A percentile compares a stretch with the other conserved stretches of the same genome.
phyloP scores from a whole-genome alignment of 1,140 invertebrate genomes.

The Orussus abietinus region DNA sequence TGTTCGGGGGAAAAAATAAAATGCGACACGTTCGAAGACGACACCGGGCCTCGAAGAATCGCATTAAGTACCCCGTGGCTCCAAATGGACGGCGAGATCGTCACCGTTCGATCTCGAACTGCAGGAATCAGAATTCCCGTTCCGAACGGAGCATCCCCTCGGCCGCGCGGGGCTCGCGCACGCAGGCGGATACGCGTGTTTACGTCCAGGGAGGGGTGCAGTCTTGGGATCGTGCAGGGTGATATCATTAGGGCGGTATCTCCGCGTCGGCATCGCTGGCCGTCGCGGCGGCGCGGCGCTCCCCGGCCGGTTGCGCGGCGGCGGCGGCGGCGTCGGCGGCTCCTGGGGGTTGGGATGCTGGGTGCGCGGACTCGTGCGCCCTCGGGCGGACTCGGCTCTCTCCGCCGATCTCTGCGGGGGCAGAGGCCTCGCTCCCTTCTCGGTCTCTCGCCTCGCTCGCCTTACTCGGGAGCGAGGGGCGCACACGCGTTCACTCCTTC shows the following conservation, averaged over 20 bases:
- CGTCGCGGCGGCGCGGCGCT: no score
- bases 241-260: background rate
- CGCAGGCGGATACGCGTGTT: background rate
- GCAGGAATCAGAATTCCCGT: no score
- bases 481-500: constrained; percentile 24
- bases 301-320: background rate
- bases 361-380: constrained; percentile 19
- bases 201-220: background rate
- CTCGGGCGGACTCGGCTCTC: constrained; percentile 20
- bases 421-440: constrained; percentile 12
- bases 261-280: no score
- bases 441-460: constrained; percentile 31
- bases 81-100: no score
- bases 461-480: constrained; percentile 30
- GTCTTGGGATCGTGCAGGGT: no score
- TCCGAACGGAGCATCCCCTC: background rate
- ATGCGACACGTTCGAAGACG: no score
- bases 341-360: constrained; percentile 17
- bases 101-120: no score
- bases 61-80: no score
- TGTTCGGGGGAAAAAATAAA: no score
- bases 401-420: constrained; percentile 32
- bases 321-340: background rate
- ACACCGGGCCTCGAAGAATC: no score
- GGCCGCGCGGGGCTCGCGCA: background rate